Evolutionary conservation across 2,113 vertebrate genomes (phyloP), one percentile per base, ranked within the genome.

Genomic region (Artemisiospiza belli): DNA sequence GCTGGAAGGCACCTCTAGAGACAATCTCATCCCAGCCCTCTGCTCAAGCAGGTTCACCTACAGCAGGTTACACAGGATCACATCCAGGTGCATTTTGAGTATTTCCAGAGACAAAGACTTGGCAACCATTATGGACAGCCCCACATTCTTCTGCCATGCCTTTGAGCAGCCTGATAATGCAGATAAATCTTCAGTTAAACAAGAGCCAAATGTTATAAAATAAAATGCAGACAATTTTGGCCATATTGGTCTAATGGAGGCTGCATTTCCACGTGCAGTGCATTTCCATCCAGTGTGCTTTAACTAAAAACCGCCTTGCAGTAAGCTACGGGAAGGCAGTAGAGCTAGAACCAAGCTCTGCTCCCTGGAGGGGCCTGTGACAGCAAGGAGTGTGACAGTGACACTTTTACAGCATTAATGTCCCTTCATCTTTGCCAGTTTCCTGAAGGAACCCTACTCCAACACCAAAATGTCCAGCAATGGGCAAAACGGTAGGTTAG

Each of bases 231-330:
- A 31, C 6, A 19, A 35, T 39, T 92, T 55, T 70, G 61, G 33
- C 33, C 16, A 3, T 39, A 46, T 9, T 0, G 0, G 11, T 41
- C 39, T 49, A 79, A 51, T 8, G 25, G 12, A 51, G 25, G 24
- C 8, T 0, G 0, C n/a, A 8, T 69, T 88, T 57, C 46, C 37
- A 54, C 1, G 2, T 19, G 47, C 8, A 62, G 27, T 7, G 16
- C 12, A 5, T 54, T 86, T 83, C 28, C n/a, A 31, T 70, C 81
- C 52, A 69, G 12, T 4, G 6, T 21, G 19, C 11, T 73, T 63
- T 74, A 63, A 61, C 16, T 39, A 64, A 85, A 89, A 57, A 1
- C 0, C 0, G 10, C 15, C 6, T 86, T 80, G 31, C 22, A 58
- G 55, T 21, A 58, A 43, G 12, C 28, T 51, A 6, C 21, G 10